Conservation (phyloP, 2,113 vertebrate species). For the Carettochelys insculpta region DNA sequence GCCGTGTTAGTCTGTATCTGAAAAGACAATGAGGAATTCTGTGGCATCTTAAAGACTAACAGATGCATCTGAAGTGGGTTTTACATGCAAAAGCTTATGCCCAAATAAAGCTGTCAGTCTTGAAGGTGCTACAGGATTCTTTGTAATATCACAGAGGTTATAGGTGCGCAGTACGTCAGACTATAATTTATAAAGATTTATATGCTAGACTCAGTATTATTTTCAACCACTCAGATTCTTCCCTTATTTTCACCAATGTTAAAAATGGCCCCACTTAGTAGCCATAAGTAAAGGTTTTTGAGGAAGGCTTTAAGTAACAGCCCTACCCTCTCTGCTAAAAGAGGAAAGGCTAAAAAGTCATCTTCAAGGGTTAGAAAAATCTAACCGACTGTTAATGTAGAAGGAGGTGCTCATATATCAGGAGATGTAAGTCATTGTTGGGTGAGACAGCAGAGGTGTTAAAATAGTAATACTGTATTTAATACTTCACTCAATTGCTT, state of each 20-base stretch:
- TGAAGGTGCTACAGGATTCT: too few relatives aligned
- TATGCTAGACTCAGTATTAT: neutral
- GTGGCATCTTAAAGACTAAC: too few relatives aligned
- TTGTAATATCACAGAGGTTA: neutral
- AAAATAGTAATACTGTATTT: neutral
- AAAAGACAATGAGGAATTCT: too few relatives aligned
- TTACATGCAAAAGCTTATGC: too few relatives aligned
- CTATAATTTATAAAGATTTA: constrained; percentile 11
- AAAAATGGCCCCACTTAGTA: neutral
- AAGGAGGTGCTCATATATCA: neutral
- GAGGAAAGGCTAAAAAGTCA: neutral
- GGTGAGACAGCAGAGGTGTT: neutral
- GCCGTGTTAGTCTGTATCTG: too few relatives aligned
- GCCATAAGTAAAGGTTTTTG: neutral
- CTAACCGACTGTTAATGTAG: neutral
- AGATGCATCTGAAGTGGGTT: too few relatives aligned
- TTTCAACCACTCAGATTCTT: neutral
- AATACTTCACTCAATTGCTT: neutral
- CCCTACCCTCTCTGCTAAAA: neutral
- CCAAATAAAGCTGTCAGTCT: too few relatives aligned
- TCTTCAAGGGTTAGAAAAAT: neutral
- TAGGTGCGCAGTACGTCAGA: neutral
- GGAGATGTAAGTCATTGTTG: neutral
- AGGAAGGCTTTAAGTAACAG: neutral
- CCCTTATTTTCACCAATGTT: neutral